These are phyloP conservation scores for Apamea epomidion DNA, from an alignment of 2,888 invertebrate genomes.

Conservation along the genomic window DNA sequence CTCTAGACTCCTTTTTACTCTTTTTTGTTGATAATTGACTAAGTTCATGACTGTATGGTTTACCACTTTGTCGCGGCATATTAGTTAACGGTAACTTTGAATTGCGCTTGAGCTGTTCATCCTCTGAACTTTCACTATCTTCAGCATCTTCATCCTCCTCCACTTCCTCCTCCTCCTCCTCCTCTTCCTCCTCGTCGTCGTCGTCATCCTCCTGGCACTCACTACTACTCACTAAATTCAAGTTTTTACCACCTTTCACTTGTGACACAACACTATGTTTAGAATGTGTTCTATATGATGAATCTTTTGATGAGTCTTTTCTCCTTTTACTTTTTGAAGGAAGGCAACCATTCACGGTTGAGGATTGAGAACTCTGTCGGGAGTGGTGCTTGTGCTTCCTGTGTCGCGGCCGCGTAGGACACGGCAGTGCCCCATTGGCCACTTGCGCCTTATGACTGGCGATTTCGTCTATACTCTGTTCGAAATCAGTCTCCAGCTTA, in stretches of 20 bases:
- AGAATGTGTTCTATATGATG: constrained; percentile 81
- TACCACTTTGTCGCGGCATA: constrained; percentile 86
- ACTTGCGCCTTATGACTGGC: constrained; percentile 83
- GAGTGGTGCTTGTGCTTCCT: constrained; percentile 86
- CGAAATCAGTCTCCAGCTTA: constrained; percentile 89
- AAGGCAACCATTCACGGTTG: constrained; percentile 81
- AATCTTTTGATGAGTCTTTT: constrained; percentile 84
- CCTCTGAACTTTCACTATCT: constrained; percentile 84
- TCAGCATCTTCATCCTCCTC: constrained; percentile 71
- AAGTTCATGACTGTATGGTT: constrained; percentile 90
- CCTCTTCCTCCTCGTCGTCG: constrained; percentile 73
- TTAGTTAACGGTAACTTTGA: constrained; percentile 87
- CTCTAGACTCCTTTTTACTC: constrained; percentile 85
- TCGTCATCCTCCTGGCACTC: constrained; percentile 84
- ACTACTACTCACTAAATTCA: constrained; percentile 89
- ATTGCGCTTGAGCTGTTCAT: constrained; percentile 87
- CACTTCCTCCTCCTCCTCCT: constrained; percentile 66
- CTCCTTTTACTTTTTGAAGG: constrained; percentile 83
- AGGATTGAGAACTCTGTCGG: constrained; percentile 79
- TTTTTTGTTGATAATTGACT: constrained; percentile 90
- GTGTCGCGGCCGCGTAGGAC: constrained; percentile 81
- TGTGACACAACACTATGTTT: constrained; percentile 80
- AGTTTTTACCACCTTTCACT: constrained; percentile 89
- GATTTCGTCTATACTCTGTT: constrained; percentile 88
- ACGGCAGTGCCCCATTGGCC: constrained; percentile 81